Conservation (phyloP, 1,140 invertebrate species). For the Telenomus remus region DNA sequence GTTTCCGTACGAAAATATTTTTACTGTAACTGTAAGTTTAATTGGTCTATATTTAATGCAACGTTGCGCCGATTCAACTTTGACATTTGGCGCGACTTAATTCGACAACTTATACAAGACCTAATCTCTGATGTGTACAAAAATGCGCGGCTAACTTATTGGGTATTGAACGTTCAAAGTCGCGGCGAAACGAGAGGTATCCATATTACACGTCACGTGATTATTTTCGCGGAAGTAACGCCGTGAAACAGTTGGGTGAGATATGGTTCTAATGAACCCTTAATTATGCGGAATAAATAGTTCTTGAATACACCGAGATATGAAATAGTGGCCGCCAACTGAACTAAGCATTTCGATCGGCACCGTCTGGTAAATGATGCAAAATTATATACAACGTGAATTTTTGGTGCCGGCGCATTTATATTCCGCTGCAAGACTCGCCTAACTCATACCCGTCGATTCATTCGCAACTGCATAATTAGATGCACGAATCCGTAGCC, state of each 20-base stretch:
- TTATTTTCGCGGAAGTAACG: conserved; percentile 48
- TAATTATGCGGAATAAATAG: conserved; percentile 48
- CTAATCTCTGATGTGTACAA: background rate
- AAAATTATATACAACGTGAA: conserved; percentile 32
- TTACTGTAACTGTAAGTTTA: conserved; percentile 41
- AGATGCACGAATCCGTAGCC: conserved; percentile 35
- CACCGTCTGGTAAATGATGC: conserved; percentile 17
- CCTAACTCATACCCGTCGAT: conserved; percentile 39
- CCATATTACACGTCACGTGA: conserved; percentile 39
- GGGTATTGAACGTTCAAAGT: conserved; percentile 32
- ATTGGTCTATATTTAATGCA: conserved; percentile 45
- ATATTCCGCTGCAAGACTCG: conserved; percentile 15
- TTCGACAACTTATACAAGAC: conserved; percentile 16
- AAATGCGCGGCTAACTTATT: conserved; percentile 43
- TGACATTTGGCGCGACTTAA: conserved; percentile 39
- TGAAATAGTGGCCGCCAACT: conserved; percentile 29
- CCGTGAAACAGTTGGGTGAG: conserved; percentile 42
- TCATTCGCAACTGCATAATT: conserved; percentile 33
- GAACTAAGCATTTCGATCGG: conserved; percentile 43
- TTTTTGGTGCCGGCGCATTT: conserved; percentile 33
- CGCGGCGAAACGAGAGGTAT: conserved; percentile 35
- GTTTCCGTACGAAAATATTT: conserved; percentile 10
- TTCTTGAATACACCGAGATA: conserved; percentile 38
- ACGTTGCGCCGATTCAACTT: conserved; percentile 39
- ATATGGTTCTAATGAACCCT: conserved; percentile 39